Evolutionary conservation across 2,113 vertebrate genomes (phyloP).

Genomic region (Uropsilus gracilis): DNA sequence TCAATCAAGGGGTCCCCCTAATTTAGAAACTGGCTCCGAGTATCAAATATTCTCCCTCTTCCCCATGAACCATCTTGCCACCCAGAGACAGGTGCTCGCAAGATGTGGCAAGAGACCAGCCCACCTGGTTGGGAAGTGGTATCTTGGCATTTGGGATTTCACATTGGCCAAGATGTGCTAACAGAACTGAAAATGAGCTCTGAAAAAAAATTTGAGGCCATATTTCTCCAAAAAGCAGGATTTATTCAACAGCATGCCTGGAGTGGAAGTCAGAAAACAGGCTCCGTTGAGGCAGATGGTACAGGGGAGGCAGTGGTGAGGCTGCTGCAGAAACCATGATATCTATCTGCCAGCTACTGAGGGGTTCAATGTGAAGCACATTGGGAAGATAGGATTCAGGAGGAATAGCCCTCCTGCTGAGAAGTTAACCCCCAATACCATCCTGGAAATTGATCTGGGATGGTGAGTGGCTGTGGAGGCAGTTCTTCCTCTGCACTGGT

Average conservation of each 20-base stretch:
- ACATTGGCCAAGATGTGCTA: neutral
- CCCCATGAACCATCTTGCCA: neutral
- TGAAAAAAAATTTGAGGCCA: constrained; percentile 53
- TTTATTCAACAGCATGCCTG: constrained; percentile 70
- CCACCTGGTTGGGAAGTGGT: neutral
- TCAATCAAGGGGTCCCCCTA: neutral
- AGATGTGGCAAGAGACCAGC: neutral
- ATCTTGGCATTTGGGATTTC: neutral
- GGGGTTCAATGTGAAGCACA: neutral
- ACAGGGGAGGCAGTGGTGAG: neutral
- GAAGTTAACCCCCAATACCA: neutral
- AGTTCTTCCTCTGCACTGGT: too few relatives aligned
- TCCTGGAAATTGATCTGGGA: neutral
- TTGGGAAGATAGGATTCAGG: neutral
- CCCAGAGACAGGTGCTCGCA: neutral
- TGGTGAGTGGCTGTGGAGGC: too few relatives aligned
- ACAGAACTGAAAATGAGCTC: neutral
- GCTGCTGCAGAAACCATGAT: neutral
- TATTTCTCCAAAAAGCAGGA: constrained; percentile 62
- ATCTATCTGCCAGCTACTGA: neutral
- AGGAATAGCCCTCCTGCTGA: neutral
- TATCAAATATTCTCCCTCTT: neutral
- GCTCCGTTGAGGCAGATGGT: neutral
- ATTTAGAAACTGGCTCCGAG: neutral
- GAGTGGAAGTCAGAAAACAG: neutral